Conservation (phyloP, 53 echinoderm and acorn worm genomes). For the Pentamera pediparva region DNA sequence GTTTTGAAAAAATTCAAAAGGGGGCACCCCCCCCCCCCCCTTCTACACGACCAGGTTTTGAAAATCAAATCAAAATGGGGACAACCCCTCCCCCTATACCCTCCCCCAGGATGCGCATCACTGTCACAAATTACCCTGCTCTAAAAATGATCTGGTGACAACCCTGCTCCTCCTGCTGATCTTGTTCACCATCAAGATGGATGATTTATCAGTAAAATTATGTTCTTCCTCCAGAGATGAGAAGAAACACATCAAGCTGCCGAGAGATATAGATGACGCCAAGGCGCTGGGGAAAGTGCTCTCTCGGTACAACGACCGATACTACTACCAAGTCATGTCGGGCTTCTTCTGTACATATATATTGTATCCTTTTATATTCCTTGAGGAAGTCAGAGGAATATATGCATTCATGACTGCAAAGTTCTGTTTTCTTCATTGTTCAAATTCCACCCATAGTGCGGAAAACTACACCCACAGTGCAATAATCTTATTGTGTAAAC, state of each 20-base stretch:
- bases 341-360: conserved; percentile 93
- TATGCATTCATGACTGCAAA: too few species aligned
- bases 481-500: too few species aligned
- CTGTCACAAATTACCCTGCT: too few species aligned
- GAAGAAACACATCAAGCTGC: conserved; percentile 76
- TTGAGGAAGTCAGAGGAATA: neutral
- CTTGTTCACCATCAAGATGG: too few species aligned
- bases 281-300: conserved; percentile 89
- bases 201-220: too few species aligned
- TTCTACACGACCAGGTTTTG: too few species aligned
- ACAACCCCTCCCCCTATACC: neutral
- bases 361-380: conserved; percentile 86
- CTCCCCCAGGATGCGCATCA: too few species aligned
- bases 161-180: too few species aligned
- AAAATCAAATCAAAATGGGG: neutral
- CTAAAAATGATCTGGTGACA: too few species aligned
- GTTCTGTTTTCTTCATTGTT: neutral
- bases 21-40: too few species aligned
- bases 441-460: neutral
- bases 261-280: conserved; percentile 85
- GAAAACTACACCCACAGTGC: too few species aligned
- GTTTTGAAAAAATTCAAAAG: too few species aligned
- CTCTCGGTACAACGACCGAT: conserved; percentile 76
- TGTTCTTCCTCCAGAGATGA: conserved; percentile 68
- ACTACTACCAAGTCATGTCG: conserved; percentile 69